Evolutionary conservation across 2,797 vertebrate genomes (phyloP).

Genomic region (Mormyrus proboscirostris): DNA sequence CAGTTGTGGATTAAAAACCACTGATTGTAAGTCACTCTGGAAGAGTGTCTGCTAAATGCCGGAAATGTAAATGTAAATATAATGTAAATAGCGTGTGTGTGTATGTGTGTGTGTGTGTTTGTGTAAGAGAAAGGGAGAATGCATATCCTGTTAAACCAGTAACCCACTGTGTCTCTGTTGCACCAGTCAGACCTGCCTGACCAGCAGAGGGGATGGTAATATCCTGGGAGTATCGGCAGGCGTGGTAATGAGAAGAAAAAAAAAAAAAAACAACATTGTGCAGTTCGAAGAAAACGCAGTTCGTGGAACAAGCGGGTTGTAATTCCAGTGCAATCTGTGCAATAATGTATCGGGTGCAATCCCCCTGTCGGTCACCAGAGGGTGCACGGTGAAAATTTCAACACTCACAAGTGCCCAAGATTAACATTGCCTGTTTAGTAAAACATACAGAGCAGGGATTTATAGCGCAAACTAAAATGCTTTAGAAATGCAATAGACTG

Average conservation of each 20-base stretch:
- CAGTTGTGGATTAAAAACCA: too few species aligned
- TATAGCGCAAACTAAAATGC: neutral
- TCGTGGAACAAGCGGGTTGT: neutral
- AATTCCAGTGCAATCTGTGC: neutral
- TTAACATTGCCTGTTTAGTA: neutral
- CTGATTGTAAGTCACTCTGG: too few species aligned
- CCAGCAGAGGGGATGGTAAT: conserved; percentile 31
- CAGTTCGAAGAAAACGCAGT: neutral
- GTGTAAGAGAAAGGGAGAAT: neutral
- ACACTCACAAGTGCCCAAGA: neutral
- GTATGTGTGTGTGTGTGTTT: neutral
- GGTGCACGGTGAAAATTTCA: neutral
- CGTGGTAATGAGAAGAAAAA: conserved; percentile 16
- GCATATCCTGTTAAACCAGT: neutral
- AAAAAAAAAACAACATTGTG: conserved; percentile 37
- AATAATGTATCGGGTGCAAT: neutral
- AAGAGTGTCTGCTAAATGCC: too few species aligned
- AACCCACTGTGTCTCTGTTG: neutral
- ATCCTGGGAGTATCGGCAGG: conserved; percentile 29
- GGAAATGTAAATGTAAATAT: too few species aligned
- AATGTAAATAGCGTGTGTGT: too few species aligned
- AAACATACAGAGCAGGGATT: neutral
- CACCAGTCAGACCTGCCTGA: conserved; percentile 49
- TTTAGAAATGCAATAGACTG: neutral
- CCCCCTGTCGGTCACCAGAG: neutral